Evolutionary conservation across 2,113 vertebrate species (phyloP), one percentile per base, ranked within the genome.

Genomic region (Psophia crepitans): DNA sequence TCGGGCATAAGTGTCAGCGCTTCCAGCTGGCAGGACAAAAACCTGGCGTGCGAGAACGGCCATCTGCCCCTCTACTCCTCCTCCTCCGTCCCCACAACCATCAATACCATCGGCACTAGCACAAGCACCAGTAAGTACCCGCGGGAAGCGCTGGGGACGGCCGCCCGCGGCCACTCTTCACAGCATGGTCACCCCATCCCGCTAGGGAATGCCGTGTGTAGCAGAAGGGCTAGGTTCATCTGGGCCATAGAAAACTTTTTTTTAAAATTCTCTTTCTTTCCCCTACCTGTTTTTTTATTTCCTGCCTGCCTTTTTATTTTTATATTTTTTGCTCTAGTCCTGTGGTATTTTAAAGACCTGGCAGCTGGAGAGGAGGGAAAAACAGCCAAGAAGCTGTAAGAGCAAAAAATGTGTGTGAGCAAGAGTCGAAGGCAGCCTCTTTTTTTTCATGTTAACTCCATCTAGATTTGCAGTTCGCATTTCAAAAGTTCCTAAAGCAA

Each of bases 31-130:
- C 99, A 98, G 97, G 99, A 99, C 91, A 99, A 98, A 87, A 98
- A 94, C 97, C 98, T 98, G 98, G 98, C 98, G 30, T 99, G 99
- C 14, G 99, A 99, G 98, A 99, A 99, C 0, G 99, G 99, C 86
- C 99, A 99, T 56, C 98, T 99, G 93, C 98, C 98, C 58, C 99
- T 99, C 86, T 99, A 99, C 98, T 99, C 99, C 54, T 99, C 99
- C 53, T 99, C 99, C 64, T 99, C 99, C 17, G 98, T 99, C 98
- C 99, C 99, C 33, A 94, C 99, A 48, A 99, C 99, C 95, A 99
- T 99, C 98, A 99, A 99, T 96, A 99, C 99, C 7, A 99, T 99
- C 12, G 99, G 99, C 98, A 99, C 99, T 89, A 98, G 98, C 88
- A 98, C 98, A 93, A 99, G 98, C 98, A 98, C 99, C 86, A 99